Conservation (phyloP, 2,797 vertebrate species). For the Selene dorsalis region DNA sequence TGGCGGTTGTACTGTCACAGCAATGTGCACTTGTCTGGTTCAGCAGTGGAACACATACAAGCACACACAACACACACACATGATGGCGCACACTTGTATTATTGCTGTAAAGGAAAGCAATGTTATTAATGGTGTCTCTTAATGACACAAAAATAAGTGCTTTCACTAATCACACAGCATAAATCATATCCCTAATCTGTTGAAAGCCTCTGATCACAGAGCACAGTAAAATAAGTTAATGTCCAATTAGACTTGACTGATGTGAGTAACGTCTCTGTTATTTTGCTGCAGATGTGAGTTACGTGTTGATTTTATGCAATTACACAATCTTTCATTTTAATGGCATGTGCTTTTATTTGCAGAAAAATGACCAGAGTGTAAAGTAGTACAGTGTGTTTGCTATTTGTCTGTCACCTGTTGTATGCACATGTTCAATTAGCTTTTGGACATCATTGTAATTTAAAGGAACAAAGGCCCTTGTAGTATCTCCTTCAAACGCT, state of each 20-base stretch:
- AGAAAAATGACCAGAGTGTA: neutral
- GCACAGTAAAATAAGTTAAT: constrained; percentile 3
- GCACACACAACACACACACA: constrained; percentile 1
- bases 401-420: neutral
- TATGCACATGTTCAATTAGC: neutral
- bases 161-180: constrained; percentile 18
- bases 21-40: constrained; percentile 1
- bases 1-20: constrained; percentile 11
- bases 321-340: neutral
- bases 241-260: constrained; percentile 21
- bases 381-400: neutral
- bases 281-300: constrained; percentile 11
- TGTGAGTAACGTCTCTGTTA: neutral
- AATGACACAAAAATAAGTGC: constrained; percentile 3
- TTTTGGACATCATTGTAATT: no score
- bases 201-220: constrained; percentile 2
- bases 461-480: no score
- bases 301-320: neutral
- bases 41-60: neutral
- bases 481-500: no score
- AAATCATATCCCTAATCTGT: constrained; percentile 7
- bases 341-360: neutral
- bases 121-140: neutral
- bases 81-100: neutral
- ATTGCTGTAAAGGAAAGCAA: neutral